phyloP scores from a whole-genome alignment of 1,140 invertebrate species.

The Physella acuta region DNA sequence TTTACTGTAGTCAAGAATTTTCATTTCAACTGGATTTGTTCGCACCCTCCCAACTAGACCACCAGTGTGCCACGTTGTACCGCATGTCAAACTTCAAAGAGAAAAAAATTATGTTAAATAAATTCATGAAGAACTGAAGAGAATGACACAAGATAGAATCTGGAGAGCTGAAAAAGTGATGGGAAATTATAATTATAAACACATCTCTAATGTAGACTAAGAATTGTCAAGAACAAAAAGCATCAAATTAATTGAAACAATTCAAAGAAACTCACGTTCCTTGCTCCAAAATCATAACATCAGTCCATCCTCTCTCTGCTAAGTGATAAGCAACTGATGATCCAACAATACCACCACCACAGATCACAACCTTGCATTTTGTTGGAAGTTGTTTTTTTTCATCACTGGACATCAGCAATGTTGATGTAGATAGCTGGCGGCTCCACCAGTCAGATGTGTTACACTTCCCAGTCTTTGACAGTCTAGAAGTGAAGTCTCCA shows the following conservation, averaged over 20 bases:
- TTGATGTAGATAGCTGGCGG: neutral
- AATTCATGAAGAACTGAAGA: too few relatives aligned
- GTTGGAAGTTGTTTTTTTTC: slow-evolving; percentile 43
- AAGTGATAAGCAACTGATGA: slow-evolving; percentile 93
- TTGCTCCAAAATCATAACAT: slow-evolving; percentile 85
- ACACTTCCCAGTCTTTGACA: too few relatives aligned
- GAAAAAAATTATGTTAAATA: too few relatives aligned
- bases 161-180: too few relatives aligned
- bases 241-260: too few relatives aligned
- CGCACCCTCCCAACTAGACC: slow-evolving; percentile 85
- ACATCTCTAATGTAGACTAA: too few relatives aligned
- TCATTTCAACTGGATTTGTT: slow-evolving; percentile 76
- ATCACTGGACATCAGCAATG: neutral
- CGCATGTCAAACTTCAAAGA: slow-evolving; percentile 84
- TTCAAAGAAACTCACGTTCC: slow-evolving; percentile 66
- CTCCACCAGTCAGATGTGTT: too few relatives aligned
- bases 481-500: too few relatives aligned
- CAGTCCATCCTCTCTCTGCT: slow-evolving; percentile 75
- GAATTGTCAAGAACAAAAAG: too few relatives aligned
- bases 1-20: slow-evolving; percentile 81
- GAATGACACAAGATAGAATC: too few relatives aligned
- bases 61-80: slow-evolving; percentile 82
- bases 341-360: slow-evolving; percentile 92
- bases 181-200: too few relatives aligned
- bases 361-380: slow-evolving; percentile 73